phyloP scores from a whole-genome alignment of 2,797 vertebrate genomes.

The Anableps anableps region DNA sequence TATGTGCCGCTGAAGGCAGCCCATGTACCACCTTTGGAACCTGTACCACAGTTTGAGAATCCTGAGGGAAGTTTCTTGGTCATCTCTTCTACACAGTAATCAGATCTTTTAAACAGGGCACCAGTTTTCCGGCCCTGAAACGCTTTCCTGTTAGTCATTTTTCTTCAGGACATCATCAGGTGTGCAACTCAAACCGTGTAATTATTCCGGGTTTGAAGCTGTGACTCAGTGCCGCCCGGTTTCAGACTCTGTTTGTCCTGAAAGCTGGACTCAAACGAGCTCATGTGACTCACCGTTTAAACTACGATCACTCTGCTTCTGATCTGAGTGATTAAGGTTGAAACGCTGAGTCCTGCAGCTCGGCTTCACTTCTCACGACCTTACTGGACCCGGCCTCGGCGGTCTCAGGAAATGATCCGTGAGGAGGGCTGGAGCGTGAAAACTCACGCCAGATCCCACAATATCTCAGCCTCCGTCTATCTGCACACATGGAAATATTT shows the following conservation, averaged over 20 bases:
- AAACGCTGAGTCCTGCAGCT: conserved; percentile 20
- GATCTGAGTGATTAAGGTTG: conserved; percentile 23
- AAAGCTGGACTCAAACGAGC: conserved; percentile 32
- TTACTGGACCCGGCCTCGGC: background rate
- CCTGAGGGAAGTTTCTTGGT: background rate
- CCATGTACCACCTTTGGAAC: background rate
- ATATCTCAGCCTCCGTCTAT: background rate
- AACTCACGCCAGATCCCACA: background rate
- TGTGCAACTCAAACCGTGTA: background rate
- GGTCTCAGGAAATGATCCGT: conserved; percentile 33
- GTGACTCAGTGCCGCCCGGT: background rate
- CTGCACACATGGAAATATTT: background rate
- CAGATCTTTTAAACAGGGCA: too few relatives aligned
- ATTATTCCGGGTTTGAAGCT: background rate
- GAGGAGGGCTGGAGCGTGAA: background rate
- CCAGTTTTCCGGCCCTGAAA: background rate
- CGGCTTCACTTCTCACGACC: conserved; percentile 6
- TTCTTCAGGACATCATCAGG: background rate
- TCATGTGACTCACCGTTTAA: conserved; percentile 5
- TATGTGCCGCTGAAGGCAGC: too few relatives aligned
- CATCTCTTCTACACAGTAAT: too few relatives aligned
- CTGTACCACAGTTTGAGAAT: background rate
- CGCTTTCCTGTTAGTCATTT: conserved; percentile 6
- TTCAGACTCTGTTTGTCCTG: background rate
- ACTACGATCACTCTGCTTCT: background rate